Percentiles rank a stretch among this genome's conserved stretches.
Evolutionary conservation across 1,140 invertebrate genomes (phyloP).

Genomic region (Orchestia grillus): DNA sequence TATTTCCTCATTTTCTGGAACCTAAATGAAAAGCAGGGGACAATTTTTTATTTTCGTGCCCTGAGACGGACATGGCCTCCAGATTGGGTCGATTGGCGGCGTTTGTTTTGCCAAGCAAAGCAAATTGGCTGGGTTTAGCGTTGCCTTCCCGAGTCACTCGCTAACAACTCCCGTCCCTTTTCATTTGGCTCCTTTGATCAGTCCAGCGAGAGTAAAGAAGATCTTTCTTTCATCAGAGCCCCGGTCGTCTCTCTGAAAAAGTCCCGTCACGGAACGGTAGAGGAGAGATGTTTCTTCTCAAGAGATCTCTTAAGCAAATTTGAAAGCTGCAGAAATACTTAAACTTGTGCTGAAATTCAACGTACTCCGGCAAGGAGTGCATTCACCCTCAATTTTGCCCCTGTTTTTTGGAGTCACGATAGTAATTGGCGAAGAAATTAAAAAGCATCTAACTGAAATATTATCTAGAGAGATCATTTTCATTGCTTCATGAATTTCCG

Average conservation of each 20-base stretch:
- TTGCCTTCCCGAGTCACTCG: not conserved
- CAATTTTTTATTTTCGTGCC: not conserved
- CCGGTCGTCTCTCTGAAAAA: not conserved
- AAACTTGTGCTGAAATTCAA: not conserved
- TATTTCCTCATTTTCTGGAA: not conserved
- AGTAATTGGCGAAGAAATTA: not conserved
- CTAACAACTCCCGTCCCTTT: conserved; percentile 45
- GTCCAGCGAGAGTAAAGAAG: not conserved
- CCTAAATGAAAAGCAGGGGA: not conserved
- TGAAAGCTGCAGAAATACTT: not conserved
- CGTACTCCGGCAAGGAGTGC: too few species aligned
- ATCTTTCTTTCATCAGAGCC: not conserved
- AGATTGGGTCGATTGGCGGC: conserved; percentile 48
- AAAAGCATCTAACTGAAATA: not conserved
- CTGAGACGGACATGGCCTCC: not conserved
- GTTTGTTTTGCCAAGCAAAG: conserved; percentile 52
- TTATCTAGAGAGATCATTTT: too few species aligned
- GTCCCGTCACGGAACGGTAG: not conserved
- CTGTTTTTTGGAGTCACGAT: not conserved
- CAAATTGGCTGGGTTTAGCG: conserved; percentile 22
- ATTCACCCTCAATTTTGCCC: not conserved
- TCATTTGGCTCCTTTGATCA: conserved; percentile 17
- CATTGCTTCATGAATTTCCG: too few species aligned
- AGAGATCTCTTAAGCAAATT: not conserved
- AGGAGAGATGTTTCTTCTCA: not conserved